Evolutionary conservation across 2,797 vertebrate species (phyloP), one percentile per base, ranked within the genome.

Genomic region (Enteromius paludinosus): DNA sequence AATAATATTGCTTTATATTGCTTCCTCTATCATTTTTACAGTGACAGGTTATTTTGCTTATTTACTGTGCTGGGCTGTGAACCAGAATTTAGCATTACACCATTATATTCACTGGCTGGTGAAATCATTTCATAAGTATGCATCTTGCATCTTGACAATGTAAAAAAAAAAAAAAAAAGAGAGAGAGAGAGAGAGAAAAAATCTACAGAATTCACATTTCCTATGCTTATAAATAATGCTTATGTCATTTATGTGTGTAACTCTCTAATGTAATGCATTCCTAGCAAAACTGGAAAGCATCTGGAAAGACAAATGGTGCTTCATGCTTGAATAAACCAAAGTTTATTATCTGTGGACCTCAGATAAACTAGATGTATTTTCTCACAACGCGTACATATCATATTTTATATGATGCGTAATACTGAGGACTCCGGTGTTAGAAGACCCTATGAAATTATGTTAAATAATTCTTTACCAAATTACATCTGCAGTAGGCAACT

Each of bases 11-110:
- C 25, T n/a, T 62, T 61, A 28, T 62, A 30, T 59, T 30, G n/a
- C 61, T 62, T 62, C 28, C 25, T 28, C 59, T 25, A 61, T 76
- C 9, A 45, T 76, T 76, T 76, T 76, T 61, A 45, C 56, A 76
- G 17, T 52, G 35, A 41, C 52, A 76, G 54, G 35, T 41, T 64
- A 77, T 77, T 64, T 77, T 47, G 15, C 38, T 45, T 77, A 38
- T 66, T 49, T 65, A 78, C 20, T 52, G 30, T 52, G 43, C 20
- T 52, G 20, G 76, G 62, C 30, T 38, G 45, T 18, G 76, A 30
- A 78, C 76, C 30, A 68, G 28, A 68, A 54, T 78, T 66, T 23
- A 35, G 12, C 14, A 68, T 54, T 66, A 38, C 7, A 54, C 62
- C 12, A 25, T 66, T 78, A 68, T 65, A 49, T 35, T 33, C 43